Conservation (phyloP, 1,140 invertebrate genomes). For the Kradibia gibbosae region DNA sequence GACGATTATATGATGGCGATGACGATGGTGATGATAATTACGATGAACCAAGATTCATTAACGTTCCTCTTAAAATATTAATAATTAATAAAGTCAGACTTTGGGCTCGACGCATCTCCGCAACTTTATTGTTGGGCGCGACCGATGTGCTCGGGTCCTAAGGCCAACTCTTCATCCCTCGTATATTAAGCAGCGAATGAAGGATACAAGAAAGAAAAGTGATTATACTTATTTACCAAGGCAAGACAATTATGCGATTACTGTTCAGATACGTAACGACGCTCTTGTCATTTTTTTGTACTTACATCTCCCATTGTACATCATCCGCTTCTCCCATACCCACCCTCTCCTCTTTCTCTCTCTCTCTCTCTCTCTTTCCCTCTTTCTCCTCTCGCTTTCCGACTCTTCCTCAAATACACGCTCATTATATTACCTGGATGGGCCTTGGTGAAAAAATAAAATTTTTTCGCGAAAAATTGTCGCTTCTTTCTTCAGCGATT, state of each 20-base stretch:
- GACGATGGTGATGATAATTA: slow-evolving; percentile 55
- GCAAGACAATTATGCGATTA: slow-evolving; percentile 43
- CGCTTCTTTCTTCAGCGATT: slow-evolving; percentile 29
- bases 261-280: slow-evolving; percentile 61
- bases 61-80: slow-evolving; percentile 72
- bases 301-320: slow-evolving; percentile 58
- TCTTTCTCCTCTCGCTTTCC: no score
- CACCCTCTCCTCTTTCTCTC: no score
- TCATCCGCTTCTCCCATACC: slow-evolving; percentile 17
- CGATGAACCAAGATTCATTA: slow-evolving; percentile 70
- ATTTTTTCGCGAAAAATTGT: background rate
- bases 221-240: slow-evolving; percentile 41
- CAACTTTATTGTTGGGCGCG: slow-evolving; percentile 45
- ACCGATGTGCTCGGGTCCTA: slow-evolving; percentile 21
- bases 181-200: slow-evolving; percentile 60
- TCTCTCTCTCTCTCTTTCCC: no score
- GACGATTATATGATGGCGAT: slow-evolving; percentile 42
- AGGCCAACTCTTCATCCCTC: slow-evolving; percentile 48
- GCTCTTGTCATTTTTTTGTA: slow-evolving; percentile 68
- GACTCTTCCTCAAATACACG: no score
- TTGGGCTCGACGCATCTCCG: slow-evolving; percentile 55
- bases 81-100: slow-evolving; percentile 66
- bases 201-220: slow-evolving; percentile 56
- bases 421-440: background rate
- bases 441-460: slow-evolving; percentile 28